phyloP scores from a whole-genome alignment of 2,888 invertebrate genomes.

The Congeria kusceri region DNA sequence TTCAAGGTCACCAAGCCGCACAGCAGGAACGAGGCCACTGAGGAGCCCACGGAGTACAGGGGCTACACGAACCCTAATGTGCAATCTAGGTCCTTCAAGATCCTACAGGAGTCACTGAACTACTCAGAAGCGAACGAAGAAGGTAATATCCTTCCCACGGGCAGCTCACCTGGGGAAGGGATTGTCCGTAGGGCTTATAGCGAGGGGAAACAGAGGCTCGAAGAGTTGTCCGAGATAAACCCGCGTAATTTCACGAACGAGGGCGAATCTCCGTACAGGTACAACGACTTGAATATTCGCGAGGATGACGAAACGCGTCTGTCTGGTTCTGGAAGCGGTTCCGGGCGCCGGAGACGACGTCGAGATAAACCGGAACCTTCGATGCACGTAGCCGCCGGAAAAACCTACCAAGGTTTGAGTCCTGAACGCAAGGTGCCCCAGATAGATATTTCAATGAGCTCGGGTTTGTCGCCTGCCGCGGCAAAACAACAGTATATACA shows the following conservation, averaged over 20 bases:
- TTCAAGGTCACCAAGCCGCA: conserved; percentile 4
- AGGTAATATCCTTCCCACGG: conserved; percentile 57
- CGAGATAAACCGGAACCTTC: not conserved
- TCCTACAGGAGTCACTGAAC: conserved; percentile 72
- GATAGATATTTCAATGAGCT: conserved; percentile 37
- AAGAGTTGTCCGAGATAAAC: conserved; percentile 55
- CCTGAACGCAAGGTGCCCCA: conserved; percentile 7
- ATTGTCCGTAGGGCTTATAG: conserved; percentile 56
- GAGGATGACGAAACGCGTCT: conserved; percentile 24
- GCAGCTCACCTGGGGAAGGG: conserved; percentile 58
- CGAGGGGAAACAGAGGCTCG: conserved; percentile 62
- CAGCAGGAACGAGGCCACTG: conserved; percentile 50
- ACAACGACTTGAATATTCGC: not conserved
- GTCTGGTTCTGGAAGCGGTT: not conserved
- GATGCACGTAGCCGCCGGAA: conserved; percentile 17
- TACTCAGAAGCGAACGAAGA: conserved; percentile 67
- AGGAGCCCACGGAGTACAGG: conserved; percentile 70
- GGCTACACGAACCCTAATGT: conserved; percentile 76
- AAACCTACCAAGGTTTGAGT: conserved; percentile 34
- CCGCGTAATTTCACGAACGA: conserved; percentile 56
- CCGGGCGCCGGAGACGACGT: not conserved
- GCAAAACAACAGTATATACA: conserved; percentile 49
- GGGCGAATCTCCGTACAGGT: conserved; percentile 49
- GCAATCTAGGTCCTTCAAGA: conserved; percentile 78
- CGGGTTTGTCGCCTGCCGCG: conserved; percentile 46